Percentiles rank a stretch among this genome's conserved stretches.
Conservation (phyloP, 2,888 invertebrate species). For the Eupithecia abbreviata region DNA sequence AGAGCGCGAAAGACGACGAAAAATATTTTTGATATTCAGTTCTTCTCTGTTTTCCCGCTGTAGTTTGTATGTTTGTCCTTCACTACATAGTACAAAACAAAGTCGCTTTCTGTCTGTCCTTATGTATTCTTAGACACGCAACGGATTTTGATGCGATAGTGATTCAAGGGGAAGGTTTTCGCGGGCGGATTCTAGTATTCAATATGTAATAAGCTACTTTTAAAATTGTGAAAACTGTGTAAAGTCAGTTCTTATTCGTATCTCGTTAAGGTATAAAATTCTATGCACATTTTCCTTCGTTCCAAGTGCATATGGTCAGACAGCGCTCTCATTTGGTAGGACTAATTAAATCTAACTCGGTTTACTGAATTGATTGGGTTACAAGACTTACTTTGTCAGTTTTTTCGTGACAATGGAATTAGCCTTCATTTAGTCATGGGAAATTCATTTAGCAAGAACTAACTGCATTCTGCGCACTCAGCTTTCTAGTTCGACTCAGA, state of each 20-base stretch:
- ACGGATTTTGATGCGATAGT: no score
- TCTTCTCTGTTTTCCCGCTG: background rate
- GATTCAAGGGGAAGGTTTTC: no score
- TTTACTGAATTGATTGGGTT: slow-evolving; percentile 35
- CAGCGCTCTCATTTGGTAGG: slow-evolving; percentile 62
- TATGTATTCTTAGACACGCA: no score
- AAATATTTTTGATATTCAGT: background rate
- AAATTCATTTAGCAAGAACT: slow-evolving; percentile 3
- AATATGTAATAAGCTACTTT: no score
- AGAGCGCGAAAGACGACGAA: slow-evolving; percentile 15
- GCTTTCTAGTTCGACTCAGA: no score
- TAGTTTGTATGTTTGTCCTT: background rate
- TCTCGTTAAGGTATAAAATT: background rate
- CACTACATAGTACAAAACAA: no score
- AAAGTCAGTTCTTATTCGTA: background rate
- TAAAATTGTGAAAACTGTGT: no score
- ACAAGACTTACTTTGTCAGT: slow-evolving; percentile 21
- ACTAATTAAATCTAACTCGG: slow-evolving; percentile 62
- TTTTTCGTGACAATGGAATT: slow-evolving; percentile 23
- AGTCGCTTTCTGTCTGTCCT: no score
- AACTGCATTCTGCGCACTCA: background rate
- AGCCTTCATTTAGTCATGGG: slow-evolving; percentile 15
- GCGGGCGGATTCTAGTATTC: no score
- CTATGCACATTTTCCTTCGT: slow-evolving; percentile 33
- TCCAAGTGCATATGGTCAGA: slow-evolving; percentile 57